A percentile compares a stretch with the other conserved stretches of the same genome.
Conservation (phyloP, 2,797 vertebrate species). For the Sorex maritimensis region DNA sequence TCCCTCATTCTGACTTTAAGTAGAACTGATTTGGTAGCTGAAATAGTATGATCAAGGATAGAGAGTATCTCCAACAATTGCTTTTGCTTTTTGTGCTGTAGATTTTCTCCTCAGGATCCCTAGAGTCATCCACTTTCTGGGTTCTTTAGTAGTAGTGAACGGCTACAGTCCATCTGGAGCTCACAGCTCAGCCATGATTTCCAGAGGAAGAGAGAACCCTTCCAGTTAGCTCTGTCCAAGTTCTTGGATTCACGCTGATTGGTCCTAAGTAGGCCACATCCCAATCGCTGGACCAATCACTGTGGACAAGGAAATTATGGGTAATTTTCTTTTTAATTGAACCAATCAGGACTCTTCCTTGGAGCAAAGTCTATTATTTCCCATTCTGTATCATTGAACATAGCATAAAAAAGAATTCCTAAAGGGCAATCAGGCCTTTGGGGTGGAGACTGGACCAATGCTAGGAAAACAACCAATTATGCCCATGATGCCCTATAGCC, state of each 20-base stretch:
- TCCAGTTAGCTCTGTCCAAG: neutral
- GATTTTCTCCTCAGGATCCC: neutral
- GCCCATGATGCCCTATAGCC: neutral
- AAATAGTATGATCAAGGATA: neutral
- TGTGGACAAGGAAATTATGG: neutral
- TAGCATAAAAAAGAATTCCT: neutral
- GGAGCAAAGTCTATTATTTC: neutral
- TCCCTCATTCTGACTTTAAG: neutral
- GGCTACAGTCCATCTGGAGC: accelerated
- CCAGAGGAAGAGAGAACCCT: conserved; percentile 5
- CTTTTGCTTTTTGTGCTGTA: neutral
- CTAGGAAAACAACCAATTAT: neutral
- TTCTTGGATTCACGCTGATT: neutral
- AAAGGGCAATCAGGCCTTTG: neutral
- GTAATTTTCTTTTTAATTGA: neutral
- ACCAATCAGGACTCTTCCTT: neutral
- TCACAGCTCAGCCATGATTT: neutral
- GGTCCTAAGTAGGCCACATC: neutral
- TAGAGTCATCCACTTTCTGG: neutral
- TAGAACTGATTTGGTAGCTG: neutral
- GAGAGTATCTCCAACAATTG: neutral
- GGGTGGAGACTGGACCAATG: neutral
- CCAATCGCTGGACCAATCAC: conserved; percentile 4
- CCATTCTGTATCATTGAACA: neutral
- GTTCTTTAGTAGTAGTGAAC: neutral